Conservation (phyloP, 2,888 invertebrate species). For the Tinea semifulvella region DNA sequence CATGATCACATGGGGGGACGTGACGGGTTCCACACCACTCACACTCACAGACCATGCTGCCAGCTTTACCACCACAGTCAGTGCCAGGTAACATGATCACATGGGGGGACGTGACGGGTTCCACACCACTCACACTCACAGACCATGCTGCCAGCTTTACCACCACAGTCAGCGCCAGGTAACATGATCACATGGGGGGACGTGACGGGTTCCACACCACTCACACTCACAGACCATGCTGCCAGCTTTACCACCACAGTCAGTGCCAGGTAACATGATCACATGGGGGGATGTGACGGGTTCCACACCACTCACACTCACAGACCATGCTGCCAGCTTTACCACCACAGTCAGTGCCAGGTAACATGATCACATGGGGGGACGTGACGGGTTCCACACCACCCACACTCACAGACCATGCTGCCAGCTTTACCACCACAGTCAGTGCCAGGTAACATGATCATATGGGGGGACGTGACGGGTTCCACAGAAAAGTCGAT, state of each 20-base stretch:
- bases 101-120: constrained; percentile 99
- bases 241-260: constrained; percentile 99
- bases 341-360: constrained; percentile 98
- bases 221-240: constrained; percentile 95
- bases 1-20: too few relatives aligned
- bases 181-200: too few relatives aligned
- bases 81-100: too few relatives aligned
- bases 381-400: constrained; percentile 99
- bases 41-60: constrained; percentile 49
- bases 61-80: constrained; percentile 98
- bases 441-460: constrained; percentile 94
- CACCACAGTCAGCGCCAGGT: constrained; percentile 94
- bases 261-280: constrained; percentile 88
- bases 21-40: not conserved
- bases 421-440: constrained; percentile 98
- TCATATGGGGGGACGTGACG: too few relatives aligned
- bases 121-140: constrained; percentile 95
- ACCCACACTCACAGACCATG: constrained; percentile 94
- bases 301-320: constrained; percentile 95
- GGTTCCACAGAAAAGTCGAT: too few relatives aligned
- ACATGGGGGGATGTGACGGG: constrained; percentile 99
- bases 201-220: constrained; percentile 97
- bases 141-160: constrained; percentile 98
- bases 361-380: too few relatives aligned
- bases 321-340: constrained; percentile 97